Percentiles rank a stretch among this genome's conserved stretches.
Conservation (phyloP, 2,888 invertebrate genomes). For the Rhingia rostrata region DNA sequence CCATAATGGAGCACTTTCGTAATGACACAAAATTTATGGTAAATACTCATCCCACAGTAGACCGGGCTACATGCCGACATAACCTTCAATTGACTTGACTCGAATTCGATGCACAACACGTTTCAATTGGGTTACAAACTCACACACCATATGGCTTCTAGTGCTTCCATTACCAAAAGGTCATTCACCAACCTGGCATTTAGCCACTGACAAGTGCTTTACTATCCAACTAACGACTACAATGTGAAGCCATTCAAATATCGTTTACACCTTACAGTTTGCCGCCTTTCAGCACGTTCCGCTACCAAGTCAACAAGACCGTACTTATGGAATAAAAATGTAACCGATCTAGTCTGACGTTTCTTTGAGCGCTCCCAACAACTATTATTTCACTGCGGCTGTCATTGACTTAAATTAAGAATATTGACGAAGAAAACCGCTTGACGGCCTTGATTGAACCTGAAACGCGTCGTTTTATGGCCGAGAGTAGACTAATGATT, state of each 20-base stretch:
- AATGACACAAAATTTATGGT: conserved; percentile 48
- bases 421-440: conserved; percentile 18
- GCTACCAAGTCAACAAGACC: neutral
- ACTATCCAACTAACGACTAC: neutral
- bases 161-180: conserved; percentile 35
- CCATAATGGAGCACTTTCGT: conserved; percentile 40
- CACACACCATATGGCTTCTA: conserved; percentile 26
- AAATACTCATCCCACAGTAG: conserved; percentile 26
- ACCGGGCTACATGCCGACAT: neutral
- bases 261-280: neutral
- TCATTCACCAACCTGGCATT: conserved; percentile 37
- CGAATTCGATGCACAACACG: neutral
- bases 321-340: no score
- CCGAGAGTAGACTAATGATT: conserved; percentile 2
- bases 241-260: neutral
- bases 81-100: conserved; percentile 8
- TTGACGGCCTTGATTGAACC: conserved; percentile 31
- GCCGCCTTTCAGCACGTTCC: neutral
- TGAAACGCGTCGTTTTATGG: neutral
- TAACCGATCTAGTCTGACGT: neutral
- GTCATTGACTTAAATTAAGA: conserved; percentile 51
- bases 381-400: conserved; percentile 12
- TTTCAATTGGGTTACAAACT: conserved; percentile 4
- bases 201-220: neutral
- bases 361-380: neutral